phyloP scores from a whole-genome alignment of 2,113 vertebrate species.

The Benitochromis conjunctus region DNA sequence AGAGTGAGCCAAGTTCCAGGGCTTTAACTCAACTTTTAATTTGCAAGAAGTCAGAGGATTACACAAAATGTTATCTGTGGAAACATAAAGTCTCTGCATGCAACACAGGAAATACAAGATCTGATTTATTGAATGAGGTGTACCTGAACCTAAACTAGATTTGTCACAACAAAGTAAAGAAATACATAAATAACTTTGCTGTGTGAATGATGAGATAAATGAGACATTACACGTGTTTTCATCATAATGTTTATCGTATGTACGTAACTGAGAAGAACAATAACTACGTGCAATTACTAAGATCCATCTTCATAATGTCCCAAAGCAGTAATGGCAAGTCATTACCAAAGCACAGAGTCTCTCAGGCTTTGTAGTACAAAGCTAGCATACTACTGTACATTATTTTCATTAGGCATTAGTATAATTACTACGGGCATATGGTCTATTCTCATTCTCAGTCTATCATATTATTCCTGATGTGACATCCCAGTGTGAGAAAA shows the following conservation, averaged over 20 bases:
- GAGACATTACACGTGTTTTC: background rate
- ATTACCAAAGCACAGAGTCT: background rate
- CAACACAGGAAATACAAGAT: background rate
- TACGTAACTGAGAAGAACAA: background rate
- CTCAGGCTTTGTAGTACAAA: background rate
- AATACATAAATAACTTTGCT: background rate
- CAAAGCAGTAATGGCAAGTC: background rate
- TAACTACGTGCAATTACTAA: background rate
- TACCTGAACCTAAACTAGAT: background rate
- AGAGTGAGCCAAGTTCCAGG: background rate
- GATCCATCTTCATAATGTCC: constrained; percentile 1
- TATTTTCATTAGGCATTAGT: background rate
- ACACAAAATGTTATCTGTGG: background rate
- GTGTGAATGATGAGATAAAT: background rate
- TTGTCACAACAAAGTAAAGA: background rate
- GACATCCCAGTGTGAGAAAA: background rate
- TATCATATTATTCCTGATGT: background rate
- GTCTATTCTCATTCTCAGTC: background rate
- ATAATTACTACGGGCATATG: background rate
- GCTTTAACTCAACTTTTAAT: background rate
- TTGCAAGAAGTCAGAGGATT: background rate
- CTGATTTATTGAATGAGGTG: background rate
- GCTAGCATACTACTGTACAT: background rate
- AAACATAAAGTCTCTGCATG: background rate
- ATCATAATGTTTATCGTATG: background rate